Evolutionary conservation across 2,797 vertebrate species (phyloP).

Genomic region (Phylloscopus collybita): DNA sequence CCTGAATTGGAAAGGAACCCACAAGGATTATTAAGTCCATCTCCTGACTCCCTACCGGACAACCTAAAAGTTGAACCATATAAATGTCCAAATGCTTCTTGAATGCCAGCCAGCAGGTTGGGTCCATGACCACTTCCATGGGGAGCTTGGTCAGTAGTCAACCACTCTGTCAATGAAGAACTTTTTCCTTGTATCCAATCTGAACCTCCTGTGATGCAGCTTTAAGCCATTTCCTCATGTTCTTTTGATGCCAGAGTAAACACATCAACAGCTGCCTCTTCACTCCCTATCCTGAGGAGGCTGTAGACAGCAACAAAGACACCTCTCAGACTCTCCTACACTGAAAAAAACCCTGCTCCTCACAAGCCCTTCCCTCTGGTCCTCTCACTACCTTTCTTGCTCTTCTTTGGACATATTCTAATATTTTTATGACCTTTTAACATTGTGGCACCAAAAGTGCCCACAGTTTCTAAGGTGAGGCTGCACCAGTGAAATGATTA

Average conservation of each 20-base stretch:
- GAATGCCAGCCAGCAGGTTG: background rate
- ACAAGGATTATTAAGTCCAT: background rate
- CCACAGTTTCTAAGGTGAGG: background rate
- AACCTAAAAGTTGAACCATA: background rate
- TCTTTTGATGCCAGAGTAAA: background rate
- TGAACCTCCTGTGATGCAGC: background rate
- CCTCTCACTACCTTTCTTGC: background rate
- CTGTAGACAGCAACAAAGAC: background rate
- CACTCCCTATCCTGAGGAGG: background rate
- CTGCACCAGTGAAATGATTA: background rate
- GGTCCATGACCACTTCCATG: background rate
- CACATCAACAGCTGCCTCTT: background rate
- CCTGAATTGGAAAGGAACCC: background rate
- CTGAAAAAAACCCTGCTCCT: background rate
- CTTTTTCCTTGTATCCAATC: background rate
- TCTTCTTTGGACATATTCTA: background rate
- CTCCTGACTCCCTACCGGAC: background rate
- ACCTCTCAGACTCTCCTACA: background rate
- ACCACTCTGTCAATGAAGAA: background rate
- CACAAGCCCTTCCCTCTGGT: background rate
- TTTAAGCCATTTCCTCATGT: rapidly evolving
- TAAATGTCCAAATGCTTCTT: background rate
- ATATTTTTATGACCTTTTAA: background rate
- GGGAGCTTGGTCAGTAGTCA: background rate
- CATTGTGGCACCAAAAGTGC: background rate